Evolutionary conservation across 2,888 invertebrate species (phyloP), one percentile per base, ranked within the genome.

Genomic region (Nemotelus pantherinus): DNA sequence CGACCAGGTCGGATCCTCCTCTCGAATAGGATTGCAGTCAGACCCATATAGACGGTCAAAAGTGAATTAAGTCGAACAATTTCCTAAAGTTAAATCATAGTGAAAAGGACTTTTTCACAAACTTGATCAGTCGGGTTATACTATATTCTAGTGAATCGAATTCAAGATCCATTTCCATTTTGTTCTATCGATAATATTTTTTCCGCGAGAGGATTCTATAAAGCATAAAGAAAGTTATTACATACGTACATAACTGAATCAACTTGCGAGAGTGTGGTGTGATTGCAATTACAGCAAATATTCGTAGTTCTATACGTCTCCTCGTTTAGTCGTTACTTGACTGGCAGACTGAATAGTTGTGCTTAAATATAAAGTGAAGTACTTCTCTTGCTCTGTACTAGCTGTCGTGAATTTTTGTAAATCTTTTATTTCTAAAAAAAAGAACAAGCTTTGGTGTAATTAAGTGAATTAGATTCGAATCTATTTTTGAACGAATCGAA

Each of bases 1-100:
- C 78, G 78, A 71, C 60, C 76, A 65, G 64, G 64, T 78, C 76
- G 78, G 60, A 76, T 39, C 60, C 53, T 9, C 70, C 55, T 25
- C 25, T 53, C 45, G 39, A 43, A 43, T 5, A 63, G 43, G 63
- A 25, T 25, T 25, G 25, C 25, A 25, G 25, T 25, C 25, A 25
- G 25, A 25, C 25, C 25, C 25, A 25, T 25, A 25, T 25, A 25
- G 25, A 25, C 25, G 25, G 25, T 25, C 25, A 25, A 25, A 25
- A 25, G 25, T 25, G 25, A 25, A 25, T 25, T 25, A 25, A 25
- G 25, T 25, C 25, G 25, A 25, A 25, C 25, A 25, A 25, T 25
- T 25, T 25, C 25, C 25, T 25, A 25, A 25, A 25, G 25, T 25
- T 25, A 25, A 25, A 25, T 25, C 25, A 25, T 25, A 25, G 25